A percentile compares a stretch with the other conserved stretches of the same genome.
These are phyloP conservation scores for Sardina pilchardus DNA, from an alignment of 2,113 vertebrate genomes.

Conservation along the genomic window DNA sequence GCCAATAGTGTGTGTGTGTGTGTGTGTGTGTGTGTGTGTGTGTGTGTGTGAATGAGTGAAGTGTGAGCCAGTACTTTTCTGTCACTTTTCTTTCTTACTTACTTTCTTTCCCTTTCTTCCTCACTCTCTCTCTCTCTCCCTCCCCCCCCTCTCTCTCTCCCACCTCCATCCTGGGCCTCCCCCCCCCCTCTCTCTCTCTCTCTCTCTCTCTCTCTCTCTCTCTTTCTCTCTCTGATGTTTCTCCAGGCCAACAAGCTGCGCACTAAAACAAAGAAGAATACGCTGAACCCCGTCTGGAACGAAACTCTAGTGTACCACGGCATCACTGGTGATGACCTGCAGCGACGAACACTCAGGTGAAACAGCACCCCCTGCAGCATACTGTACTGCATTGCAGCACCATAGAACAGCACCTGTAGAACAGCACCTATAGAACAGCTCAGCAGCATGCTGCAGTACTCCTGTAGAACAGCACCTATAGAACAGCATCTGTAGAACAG, in stretches of 20 bases:
- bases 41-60: too few species aligned
- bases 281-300: conserved; percentile 91
- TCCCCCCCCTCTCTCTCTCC: neutral
- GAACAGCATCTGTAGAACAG: too few species aligned
- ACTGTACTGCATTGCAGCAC: too few species aligned
- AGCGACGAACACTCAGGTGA: conserved; percentile 92
- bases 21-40: too few species aligned
- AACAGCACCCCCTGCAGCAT: neutral
- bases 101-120: neutral
- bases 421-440: too few species aligned
- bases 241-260: conserved; percentile 91
- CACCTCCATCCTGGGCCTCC: neutral
- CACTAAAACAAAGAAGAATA: conserved; percentile 94
- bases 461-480: conserved; percentile 70
- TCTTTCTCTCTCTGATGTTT: neutral
- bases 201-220: neutral
- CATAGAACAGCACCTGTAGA: too few species aligned
- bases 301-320: conserved; percentile 93
- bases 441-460: conserved; percentile 68
- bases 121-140: neutral
- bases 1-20: too few species aligned
- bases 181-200: neutral
- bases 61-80: too few species aligned
- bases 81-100: neutral
- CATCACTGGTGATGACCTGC: conserved; percentile 94